Conservation (phyloP, 2,113 vertebrate species). For the Oxyura jamaicensis region DNA sequence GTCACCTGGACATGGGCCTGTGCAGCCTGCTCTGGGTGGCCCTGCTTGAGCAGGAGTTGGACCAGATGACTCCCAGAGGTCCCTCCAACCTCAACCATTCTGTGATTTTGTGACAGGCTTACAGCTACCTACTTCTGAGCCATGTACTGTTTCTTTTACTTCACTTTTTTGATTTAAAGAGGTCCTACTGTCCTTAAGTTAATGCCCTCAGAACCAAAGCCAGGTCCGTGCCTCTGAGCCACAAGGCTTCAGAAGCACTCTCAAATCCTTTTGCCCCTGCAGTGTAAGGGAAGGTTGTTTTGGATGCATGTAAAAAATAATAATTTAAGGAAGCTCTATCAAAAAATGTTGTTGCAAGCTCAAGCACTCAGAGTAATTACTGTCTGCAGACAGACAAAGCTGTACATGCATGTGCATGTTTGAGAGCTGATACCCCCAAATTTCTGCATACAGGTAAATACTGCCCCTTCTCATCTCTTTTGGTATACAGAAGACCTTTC, state of each 20-base stretch:
- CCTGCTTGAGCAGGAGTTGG: too few relatives aligned
- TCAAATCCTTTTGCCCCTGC: neutral
- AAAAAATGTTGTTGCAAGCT: neutral
- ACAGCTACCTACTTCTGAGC: neutral
- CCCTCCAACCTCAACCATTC: neutral
- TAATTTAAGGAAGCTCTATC: neutral
- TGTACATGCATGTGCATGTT: too few relatives aligned
- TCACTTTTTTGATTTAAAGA: neutral
- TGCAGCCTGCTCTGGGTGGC: too few relatives aligned
- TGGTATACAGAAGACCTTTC: neutral
- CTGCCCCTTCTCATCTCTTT: neutral
- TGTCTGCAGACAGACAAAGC: too few relatives aligned
- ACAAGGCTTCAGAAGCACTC: neutral
- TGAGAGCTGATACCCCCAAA: neutral
- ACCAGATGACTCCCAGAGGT: neutral
- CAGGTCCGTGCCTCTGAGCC: too few relatives aligned
- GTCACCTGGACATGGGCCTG: too few relatives aligned
- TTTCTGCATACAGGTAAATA: neutral
- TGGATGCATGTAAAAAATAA: neutral
- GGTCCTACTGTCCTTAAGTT: neutral
- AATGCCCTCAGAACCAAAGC: neutral
- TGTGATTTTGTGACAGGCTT: neutral
- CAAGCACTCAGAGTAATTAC: neutral
- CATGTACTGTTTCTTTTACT: accelerated
- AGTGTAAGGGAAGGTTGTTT: neutral